Conservation (phyloP, 1,140 invertebrate species). For the Drosophila watanabei region DNA sequence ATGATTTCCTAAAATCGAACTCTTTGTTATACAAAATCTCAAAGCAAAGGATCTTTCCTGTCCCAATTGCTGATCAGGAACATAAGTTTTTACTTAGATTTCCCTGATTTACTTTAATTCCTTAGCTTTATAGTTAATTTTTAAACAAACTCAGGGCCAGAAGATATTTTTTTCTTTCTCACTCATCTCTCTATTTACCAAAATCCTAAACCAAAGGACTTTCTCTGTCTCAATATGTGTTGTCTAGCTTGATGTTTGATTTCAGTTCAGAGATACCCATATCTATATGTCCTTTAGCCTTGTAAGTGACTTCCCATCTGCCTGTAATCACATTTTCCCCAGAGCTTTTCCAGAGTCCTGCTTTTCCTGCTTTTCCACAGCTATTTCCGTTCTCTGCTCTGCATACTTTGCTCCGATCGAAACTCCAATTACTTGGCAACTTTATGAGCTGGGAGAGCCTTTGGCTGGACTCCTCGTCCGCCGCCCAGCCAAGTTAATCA, state of each 20-base stretch:
- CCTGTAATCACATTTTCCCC: conserved; percentile 9
- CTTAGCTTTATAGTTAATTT: not conserved
- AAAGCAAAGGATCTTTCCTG: no score
- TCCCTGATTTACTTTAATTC: not conserved
- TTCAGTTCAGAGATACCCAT: not conserved
- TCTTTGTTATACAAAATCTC: no score
- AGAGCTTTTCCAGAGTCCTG: not conserved
- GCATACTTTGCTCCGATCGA: conserved; percentile 6
- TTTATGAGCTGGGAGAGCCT: conserved; percentile 29
- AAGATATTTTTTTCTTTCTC: not conserved
- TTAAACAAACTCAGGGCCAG: not conserved
- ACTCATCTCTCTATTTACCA: not conserved
- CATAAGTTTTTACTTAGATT: not conserved
- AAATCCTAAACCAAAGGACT: not conserved
- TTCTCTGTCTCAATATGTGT: no score
- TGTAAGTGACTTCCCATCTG: conserved; percentile 8
- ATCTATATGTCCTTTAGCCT: not conserved
- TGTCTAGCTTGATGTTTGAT: not conserved
- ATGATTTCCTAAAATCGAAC: not conserved
- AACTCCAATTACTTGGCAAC: conserved; percentile 41
- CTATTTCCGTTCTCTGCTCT: conserved; percentile 2
- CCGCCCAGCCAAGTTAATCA: conserved; percentile 37
- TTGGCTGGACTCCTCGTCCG: not conserved
- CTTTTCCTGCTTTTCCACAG: conserved; percentile 8
- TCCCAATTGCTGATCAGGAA: not conserved